Conservation (phyloP, 1,140 invertebrate species). For the Temnothorax nylanderi region DNA sequence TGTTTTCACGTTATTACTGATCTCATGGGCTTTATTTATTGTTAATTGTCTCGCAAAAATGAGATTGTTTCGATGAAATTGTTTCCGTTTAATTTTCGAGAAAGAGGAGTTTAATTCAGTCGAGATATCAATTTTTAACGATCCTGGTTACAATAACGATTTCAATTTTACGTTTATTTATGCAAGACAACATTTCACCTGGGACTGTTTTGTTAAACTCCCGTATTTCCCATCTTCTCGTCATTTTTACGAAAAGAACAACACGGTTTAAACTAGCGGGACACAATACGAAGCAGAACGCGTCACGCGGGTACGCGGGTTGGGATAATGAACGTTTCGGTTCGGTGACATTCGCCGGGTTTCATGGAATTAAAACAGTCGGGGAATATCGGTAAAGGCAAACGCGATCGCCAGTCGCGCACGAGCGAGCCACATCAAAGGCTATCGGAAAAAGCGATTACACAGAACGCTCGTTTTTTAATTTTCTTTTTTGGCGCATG, state of each 20-base stretch:
- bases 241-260: background rate
- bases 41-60: background rate
- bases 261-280: background rate
- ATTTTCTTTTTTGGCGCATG: constrained; percentile 36
- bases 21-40: background rate
- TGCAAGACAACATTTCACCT: background rate
- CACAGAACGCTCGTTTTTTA: constrained; percentile 39
- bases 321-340: constrained; percentile 46
- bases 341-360: constrained; percentile 29
- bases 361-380: constrained; percentile 66
- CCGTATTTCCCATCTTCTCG: background rate
- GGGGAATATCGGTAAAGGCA: constrained; percentile 53
- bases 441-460: constrained; percentile 50
- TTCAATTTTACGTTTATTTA: constrained; percentile 23
- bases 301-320: background rate
- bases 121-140: background rate
- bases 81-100: background rate
- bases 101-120: background rate
- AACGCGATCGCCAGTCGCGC: constrained; percentile 58
- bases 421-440: constrained; percentile 69
- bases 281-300: background rate
- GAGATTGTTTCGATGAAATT: background rate
- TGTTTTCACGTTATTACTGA: background rate
- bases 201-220: background rate
- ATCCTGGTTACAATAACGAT: background rate